Base-by-base conservation (phyloP, 2,888 invertebrate genomes). In the Melanotus villosus region DNA sequence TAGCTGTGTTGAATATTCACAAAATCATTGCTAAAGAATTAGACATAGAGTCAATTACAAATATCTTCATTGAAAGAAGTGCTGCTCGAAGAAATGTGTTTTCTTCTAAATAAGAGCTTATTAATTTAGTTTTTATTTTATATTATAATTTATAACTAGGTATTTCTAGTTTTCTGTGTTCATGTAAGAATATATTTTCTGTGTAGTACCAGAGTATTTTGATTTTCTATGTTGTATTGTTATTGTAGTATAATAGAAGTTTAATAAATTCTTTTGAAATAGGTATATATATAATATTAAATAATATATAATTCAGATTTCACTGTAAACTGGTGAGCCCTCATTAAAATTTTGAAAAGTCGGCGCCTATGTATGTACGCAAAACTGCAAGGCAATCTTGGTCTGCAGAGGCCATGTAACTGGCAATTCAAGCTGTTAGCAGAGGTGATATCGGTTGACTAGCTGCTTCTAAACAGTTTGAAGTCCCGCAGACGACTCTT, bases 321-420 rank as follows among this genome's bases (percentile, higher is more conserved):
- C 9, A 34, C 34, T 34, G 6, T 34, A 34, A 34, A 34, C n/a
- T 34, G 34, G n/a, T 2, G 9, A 34, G 34, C 34, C 34, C 34
- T 34, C 34, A 26, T 26, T 26, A 26, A 26, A 26, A 26, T 26
- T 26, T n/a, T n/a, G n/a, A n/a, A n/a, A n/a, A n/a, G 26, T 26
- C 26, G 26, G 26, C 26, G 26, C 26, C 26, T 26, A 26, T 26
- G 26, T n/a, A n/a, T n/a, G n/a, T 9, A 32, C 32, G 32, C n/a
- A 32, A 32, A 32, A 32, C 32, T 32, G 32, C 52, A 12, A 32
- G 32, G 18, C 54, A 54, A 54, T 54, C 54, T 9, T 57, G 57
- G 57, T 14, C 36, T 26, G 12, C 38, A 57, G 2, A 57, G 7
- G n/a, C 38, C 5, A 57, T 57, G 57, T 1, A n/a, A 14, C 36